Evolutionary conservation across 2,797 vertebrate genomes (phyloP), one percentile per base, ranked within the genome.

Genomic region (Momotus momota): DNA sequence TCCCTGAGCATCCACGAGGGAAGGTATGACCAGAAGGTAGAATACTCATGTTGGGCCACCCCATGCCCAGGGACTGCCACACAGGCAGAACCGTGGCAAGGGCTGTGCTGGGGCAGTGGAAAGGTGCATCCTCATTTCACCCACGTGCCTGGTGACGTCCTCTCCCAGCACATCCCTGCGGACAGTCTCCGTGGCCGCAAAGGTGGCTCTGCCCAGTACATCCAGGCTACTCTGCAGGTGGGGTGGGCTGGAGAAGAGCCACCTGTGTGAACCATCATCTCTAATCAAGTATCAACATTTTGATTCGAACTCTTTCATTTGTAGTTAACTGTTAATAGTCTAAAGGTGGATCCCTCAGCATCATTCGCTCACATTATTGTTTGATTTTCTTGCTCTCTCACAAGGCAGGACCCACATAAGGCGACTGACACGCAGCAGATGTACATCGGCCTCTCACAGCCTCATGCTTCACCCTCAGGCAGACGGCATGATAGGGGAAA

Each of bases 81-180:
- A 0, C 1, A 5, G 77, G 35, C 81, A 51, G 31, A 51, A 35
- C 66, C 60, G 60, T 0, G 3, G 52, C 12, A 12, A 49, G 70
- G 64, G 77, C 51, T 88, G 58, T 4, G 41, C 52, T 3, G 2
- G 43, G 33, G 60, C 0, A 0, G 74, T 0, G 0, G 74, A 20
- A 88, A 41, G 48, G n/a, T 3, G 22, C 25, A 2, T 43, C 67
- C 55, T 86, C 5, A 1, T n/a, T 54, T 46, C 66, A 35, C 60
- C 55, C 64, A 23, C 1, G 6, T 0, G 0, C 35, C 52, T 14
- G 35, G n/a, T 51, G 69, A 58, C 22, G 27, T 5, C 22, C 31
- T 74, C 25, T 33, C 2, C 1, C n/a, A 23, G n/a, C 3, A 1
- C 3, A 1, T 4, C n/a, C 5, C 0, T 4, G 1, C 0, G 12